phyloP scores from a whole-genome alignment of 92 coral and sea anemone genomes.

The Palythoa heliodiscus region DNA sequence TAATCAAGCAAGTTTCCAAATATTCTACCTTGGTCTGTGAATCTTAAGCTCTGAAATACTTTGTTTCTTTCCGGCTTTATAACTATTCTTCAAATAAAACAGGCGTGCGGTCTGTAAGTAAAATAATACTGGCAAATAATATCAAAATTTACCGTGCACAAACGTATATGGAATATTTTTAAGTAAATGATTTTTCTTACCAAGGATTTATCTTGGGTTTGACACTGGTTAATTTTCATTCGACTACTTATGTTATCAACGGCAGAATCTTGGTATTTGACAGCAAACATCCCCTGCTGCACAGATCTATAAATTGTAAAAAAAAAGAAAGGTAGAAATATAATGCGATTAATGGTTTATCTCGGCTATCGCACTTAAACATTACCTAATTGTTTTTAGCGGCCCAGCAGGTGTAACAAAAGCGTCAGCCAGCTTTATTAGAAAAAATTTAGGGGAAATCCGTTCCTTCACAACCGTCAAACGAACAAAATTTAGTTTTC shows the following conservation, averaged over 20 bases:
- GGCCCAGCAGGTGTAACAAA: constrained; percentile 23
- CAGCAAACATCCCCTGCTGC: constrained; percentile 7
- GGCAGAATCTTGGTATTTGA: constrained; percentile 13
- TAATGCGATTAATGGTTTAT: constrained; percentile 46
- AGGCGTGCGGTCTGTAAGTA: too few relatives aligned
- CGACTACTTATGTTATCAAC: not conserved
- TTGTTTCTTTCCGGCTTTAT: too few relatives aligned
- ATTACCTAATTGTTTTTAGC: constrained; percentile 19
- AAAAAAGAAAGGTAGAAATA: not conserved
- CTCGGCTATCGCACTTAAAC: constrained; percentile 35
- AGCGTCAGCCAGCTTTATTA: not conserved
- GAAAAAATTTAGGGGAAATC: not conserved
- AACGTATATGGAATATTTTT: not conserved
- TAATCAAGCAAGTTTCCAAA: not conserved
- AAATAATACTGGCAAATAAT: too few relatives aligned
- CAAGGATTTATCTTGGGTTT: not conserved
- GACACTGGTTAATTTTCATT: not conserved
- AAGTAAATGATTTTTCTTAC: not conserved
- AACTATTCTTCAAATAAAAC: too few relatives aligned
- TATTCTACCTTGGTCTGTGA: not conserved
- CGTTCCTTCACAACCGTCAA: not conserved
- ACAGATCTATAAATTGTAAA: not conserved
- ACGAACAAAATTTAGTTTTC: not conserved
- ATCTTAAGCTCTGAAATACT: not conserved
- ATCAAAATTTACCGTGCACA: too few relatives aligned